These are phyloP conservation scores for Vireo altiloquus DNA, from an alignment of 2,113 vertebrate species.

Conservation along the genomic window DNA sequence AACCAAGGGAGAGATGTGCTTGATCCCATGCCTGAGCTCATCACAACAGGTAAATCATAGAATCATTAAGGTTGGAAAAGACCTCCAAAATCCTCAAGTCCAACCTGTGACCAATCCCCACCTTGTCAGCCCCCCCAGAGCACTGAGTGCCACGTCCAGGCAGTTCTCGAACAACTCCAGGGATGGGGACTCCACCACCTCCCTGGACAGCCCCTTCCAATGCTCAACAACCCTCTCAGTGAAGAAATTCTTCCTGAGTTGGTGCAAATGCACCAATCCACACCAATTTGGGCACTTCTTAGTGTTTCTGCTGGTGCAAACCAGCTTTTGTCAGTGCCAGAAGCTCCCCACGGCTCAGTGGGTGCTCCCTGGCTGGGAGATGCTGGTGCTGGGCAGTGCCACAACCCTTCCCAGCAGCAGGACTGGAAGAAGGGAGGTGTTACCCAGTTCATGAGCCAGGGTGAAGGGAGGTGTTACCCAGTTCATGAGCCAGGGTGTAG, in stretches of 20 bases:
- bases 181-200: not conserved
- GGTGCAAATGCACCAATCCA: not conserved
- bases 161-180: fast-evolving
- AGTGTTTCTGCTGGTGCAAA: not conserved
- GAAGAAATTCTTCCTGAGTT: not conserved
- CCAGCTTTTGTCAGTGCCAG: not conserved
- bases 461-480: constrained; percentile 87
- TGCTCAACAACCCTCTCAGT: not conserved
- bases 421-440: not conserved
- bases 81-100: not conserved
- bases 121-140: not conserved
- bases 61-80: not conserved
- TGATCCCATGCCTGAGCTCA: not conserved
- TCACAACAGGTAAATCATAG: not conserved
- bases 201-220: not conserved
- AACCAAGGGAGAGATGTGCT: not conserved
- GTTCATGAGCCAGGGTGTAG: constrained; percentile 92
- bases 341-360: not conserved
- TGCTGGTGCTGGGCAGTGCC: not conserved
- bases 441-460: constrained; percentile 92
- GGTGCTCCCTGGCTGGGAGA: not conserved
- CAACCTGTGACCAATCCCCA: not conserved
- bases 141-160: not conserved
- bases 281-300: not conserved
- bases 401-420: not conserved